Percentiles rank a stretch among this genome's conserved stretches.
These are phyloP conservation scores for Phanerotoma sp. DNA, from an alignment of 2,888 invertebrate species.

Conservation along the genomic window DNA sequence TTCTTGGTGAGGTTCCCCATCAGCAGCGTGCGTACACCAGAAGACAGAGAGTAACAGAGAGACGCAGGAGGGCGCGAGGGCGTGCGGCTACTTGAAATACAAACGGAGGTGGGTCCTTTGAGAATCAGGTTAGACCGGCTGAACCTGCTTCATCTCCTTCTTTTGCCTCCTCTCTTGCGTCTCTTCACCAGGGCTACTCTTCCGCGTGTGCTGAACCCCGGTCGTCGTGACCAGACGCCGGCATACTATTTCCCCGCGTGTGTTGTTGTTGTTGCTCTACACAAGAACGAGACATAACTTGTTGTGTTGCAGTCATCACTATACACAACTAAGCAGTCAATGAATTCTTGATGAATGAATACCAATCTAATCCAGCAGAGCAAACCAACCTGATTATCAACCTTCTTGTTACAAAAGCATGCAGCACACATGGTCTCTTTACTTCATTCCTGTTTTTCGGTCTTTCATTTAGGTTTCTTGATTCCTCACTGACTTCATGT, in stretches of 20 bases:
- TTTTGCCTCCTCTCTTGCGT: slow-evolving; percentile 39
- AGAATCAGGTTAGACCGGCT: slow-evolving; percentile 59
- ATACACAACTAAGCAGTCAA: slow-evolving; percentile 2
- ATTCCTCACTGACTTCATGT: no score
- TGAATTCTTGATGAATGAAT: slow-evolving; percentile 4
- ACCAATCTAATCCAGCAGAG: background rate
- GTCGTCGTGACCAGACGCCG: slow-evolving; percentile 10
- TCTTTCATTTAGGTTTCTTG: no score
- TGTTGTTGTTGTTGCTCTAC: background rate
- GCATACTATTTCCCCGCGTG: background rate
- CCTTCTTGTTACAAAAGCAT: no score
- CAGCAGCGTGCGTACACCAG: slow-evolving; percentile 7
- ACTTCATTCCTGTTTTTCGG: no score
- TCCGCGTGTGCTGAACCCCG: slow-evolving; percentile 25
- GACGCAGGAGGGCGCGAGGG: slow-evolving; percentile 46
- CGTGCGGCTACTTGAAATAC: slow-evolving; percentile 56
- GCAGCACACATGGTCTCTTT: no score
- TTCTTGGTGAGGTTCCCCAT: slow-evolving; percentile 10
- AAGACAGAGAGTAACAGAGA: slow-evolving; percentile 9
- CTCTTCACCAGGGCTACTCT: slow-evolving; percentile 20
- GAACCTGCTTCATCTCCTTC: slow-evolving; percentile 54
- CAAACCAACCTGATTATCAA: background rate
- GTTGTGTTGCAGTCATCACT: no score
- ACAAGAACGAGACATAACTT: no score
- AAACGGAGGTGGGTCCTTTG: slow-evolving; percentile 56